phyloP scores from a whole-genome alignment of 2,888 invertebrate genomes.

The Thera britannica region DNA sequence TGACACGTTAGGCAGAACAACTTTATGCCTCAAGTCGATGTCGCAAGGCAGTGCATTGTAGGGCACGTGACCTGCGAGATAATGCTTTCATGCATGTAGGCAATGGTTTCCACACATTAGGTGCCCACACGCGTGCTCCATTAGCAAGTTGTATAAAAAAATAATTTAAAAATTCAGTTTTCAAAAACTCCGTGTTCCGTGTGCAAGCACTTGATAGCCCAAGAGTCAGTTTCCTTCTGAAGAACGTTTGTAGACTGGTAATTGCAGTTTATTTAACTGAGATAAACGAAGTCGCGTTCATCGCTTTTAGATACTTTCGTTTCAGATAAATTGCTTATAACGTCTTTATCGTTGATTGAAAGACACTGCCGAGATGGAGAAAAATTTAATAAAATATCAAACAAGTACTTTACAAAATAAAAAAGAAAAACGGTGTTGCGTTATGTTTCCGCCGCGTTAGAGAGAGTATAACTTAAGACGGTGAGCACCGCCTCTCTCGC shows the following conservation, averaged over 20 bases:
- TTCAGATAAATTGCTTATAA: constrained; percentile 39
- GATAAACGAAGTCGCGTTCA: constrained; percentile 63
- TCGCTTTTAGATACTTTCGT: constrained; percentile 47
- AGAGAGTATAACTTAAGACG: no score
- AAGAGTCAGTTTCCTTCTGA: constrained; percentile 69
- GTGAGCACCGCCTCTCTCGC: no score
- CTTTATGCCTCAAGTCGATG: no score
- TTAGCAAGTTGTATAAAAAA: no score
- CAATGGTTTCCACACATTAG: no score
- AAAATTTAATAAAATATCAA: background rate
- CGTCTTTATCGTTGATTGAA: constrained; percentile 40
- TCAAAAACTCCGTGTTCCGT: constrained; percentile 6
- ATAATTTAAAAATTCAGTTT: background rate
- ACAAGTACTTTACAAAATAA: background rate
- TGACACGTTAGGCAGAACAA: no score
- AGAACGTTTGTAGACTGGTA: constrained; percentile 72
- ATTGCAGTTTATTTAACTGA: constrained; percentile 77
- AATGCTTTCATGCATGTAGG: no score
- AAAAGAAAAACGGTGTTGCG: background rate
- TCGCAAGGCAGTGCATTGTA: no score
- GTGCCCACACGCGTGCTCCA: no score
- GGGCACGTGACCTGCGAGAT: no score
- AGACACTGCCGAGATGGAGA: constrained; percentile 30
- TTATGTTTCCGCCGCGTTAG: no score
- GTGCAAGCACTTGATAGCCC: constrained; percentile 43